These are phyloP conservation scores for human (Homo sapiens) DNA, from an alignment of 2,113 vertebrate species.

Conservation along the genomic window DNA sequence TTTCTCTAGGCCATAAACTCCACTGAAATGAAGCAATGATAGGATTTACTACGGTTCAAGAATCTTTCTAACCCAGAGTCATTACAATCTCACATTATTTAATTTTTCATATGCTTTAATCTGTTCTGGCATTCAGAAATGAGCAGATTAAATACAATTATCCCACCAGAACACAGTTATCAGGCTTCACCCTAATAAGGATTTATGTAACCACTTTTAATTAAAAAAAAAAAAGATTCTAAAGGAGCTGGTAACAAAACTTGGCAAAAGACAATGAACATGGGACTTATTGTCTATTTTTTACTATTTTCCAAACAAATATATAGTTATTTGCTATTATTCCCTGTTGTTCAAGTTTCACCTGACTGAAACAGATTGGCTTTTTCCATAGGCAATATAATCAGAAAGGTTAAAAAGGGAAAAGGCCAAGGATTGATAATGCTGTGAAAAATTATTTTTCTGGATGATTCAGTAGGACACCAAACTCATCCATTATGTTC, in stretches of 20 bases:
- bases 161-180: conserved; percentile 35
- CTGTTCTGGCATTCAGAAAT: conserved; percentile 64
- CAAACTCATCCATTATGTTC: neutral
- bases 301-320: conserved; percentile 16
- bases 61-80: conserved; percentile 54
- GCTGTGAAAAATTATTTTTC: conserved; percentile 38
- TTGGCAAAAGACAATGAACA: neutral
- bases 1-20: neutral
- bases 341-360: neutral
- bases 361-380: neutral
- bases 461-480: neutral
- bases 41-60: conserved; percentile 58
- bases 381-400: neutral
- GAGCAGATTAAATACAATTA: conserved; percentile 68
- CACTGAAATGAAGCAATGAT: conserved; percentile 55
- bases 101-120: conserved; percentile 71
- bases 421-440: neutral
- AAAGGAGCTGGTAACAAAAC: conserved; percentile 29
- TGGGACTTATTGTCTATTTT: neutral
- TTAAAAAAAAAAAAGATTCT: neutral
- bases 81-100: conserved; percentile 63
- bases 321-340: conserved; percentile 25
- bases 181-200: neutral
- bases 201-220: conserved; percentile 33
- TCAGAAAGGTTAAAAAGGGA: conserved; percentile 18